phyloP scores from a whole-genome alignment of 2,888 invertebrate genomes.

The Notodonta dromedarius region DNA sequence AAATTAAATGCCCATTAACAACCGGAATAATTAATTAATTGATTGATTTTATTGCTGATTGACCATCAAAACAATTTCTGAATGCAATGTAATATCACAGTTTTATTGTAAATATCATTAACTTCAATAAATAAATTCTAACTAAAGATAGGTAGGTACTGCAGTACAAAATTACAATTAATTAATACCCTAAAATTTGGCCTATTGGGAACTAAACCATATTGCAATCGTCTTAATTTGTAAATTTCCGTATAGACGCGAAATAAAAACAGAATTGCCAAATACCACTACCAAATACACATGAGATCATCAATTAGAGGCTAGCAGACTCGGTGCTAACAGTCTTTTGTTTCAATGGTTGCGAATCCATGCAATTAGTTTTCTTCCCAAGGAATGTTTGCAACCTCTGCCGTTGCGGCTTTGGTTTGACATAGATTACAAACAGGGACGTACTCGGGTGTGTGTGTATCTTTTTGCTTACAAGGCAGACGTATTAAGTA shows the following conservation, averaged over 20 bases:
- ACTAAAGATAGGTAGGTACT: too few relatives aligned
- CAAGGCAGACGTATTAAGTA: background rate
- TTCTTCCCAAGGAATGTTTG: constrained; percentile 49
- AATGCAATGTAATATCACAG: background rate
- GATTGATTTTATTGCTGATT: background rate
- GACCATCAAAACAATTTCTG: background rate
- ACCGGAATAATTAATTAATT: background rate
- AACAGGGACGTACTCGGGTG: background rate
- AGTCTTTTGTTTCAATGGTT: constrained; percentile 62
- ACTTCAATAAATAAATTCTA: too few relatives aligned
- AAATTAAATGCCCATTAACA: background rate
- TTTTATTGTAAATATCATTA: background rate
- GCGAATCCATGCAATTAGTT: constrained; percentile 58
- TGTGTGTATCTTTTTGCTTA: background rate
- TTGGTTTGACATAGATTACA: constrained; percentile 7
- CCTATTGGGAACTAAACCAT: too few relatives aligned
- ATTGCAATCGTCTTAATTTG: too few relatives aligned
- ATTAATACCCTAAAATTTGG: too few relatives aligned
- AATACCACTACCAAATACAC: constrained; percentile 52
- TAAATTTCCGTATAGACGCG: background rate
- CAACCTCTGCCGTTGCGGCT: constrained; percentile 35
- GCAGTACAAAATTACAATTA: too few relatives aligned
- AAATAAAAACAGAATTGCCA: constrained; percentile 29
- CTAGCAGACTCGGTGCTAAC: constrained; percentile 41
- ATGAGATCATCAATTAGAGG: constrained; percentile 69